These are phyloP conservation scores for Aleadryas rufinucha DNA, from an alignment of 2,113 vertebrate genomes.

Conservation along the genomic window DNA sequence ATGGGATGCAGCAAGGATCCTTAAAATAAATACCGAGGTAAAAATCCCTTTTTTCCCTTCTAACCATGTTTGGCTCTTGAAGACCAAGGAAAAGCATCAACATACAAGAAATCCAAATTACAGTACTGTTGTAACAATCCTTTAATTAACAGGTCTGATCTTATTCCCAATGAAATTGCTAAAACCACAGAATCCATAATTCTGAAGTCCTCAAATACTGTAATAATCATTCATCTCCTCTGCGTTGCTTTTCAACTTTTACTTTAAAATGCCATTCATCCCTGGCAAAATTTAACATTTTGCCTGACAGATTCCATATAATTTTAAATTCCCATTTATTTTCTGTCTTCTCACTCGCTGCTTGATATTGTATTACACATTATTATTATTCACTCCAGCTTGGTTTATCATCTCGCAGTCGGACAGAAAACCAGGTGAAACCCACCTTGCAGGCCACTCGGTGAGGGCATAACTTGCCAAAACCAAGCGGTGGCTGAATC, in stretches of 20 bases:
- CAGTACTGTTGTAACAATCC: neutral
- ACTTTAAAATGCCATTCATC: neutral
- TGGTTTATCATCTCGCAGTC: neutral
- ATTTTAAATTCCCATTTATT: neutral
- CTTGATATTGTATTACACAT: neutral
- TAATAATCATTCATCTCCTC: neutral
- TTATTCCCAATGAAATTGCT: neutral
- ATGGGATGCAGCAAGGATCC: too few relatives aligned
- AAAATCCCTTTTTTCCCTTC: too few relatives aligned
- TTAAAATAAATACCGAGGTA: too few relatives aligned
- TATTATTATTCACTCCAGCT: neutral
- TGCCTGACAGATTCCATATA: neutral
- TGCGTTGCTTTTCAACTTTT: neutral
- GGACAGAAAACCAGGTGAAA: neutral
- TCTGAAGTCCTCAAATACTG: neutral
- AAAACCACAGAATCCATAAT: neutral
- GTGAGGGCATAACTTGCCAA: slow-evolving; percentile 96
- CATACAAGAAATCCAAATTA: neutral
- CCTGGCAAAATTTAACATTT: neutral
- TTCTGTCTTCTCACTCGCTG: neutral
- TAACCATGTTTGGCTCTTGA: too few relatives aligned
- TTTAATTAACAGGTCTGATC: neutral
- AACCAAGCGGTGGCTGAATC: slow-evolving; percentile 96
- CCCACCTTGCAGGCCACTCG: slow-evolving; percentile 97
- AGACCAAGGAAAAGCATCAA: too few relatives aligned